These are phyloP conservation scores for Trematomus loennbergii DNA, from an alignment of 2,113 vertebrate genomes.

Conservation along the genomic window DNA sequence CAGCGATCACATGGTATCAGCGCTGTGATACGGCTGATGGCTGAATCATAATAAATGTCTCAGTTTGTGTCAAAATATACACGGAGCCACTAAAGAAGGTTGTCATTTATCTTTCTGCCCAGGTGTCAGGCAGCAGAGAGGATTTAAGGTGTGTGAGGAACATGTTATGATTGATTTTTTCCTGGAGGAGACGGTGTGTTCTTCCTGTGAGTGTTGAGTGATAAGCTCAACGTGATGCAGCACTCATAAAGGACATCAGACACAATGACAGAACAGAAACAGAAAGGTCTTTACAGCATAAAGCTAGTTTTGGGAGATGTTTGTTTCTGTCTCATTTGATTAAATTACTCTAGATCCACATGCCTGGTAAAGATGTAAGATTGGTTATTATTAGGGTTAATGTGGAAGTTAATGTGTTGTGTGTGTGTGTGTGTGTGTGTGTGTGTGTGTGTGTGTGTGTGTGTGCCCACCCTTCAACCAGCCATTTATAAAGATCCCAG, in stretches of 20 bases:
- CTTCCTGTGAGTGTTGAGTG: slow-evolving; percentile 4
- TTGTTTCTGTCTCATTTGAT: too few relatives aligned
- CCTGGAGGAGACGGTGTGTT: slow-evolving; percentile 14
- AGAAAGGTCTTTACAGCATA: too few relatives aligned
- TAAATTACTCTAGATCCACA: too few relatives aligned
- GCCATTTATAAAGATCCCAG: slow-evolving; percentile 15
- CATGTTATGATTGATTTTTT: slow-evolving; percentile 5
- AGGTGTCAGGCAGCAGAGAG: neutral
- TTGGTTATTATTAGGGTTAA: too few relatives aligned
- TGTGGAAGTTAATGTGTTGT: too few relatives aligned
- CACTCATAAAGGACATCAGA: slow-evolving; percentile 7
- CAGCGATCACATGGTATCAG: too few relatives aligned
- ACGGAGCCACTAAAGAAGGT: too few relatives aligned
- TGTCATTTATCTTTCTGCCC: neutral
- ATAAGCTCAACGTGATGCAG: slow-evolving; percentile 24
- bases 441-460: too few relatives aligned
- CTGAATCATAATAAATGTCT: slow-evolving; percentile 1
- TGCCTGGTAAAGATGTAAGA: too few relatives aligned
- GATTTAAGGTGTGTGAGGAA: neutral
- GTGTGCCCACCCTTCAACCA: slow-evolving; percentile 18
- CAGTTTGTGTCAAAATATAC: slow-evolving; percentile 5
- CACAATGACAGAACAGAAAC: neutral
- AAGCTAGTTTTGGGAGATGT: too few relatives aligned
- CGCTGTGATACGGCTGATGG: slow-evolving; percentile 21
- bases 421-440: too few relatives aligned